Evolutionary conservation across 2,797 vertebrate species (phyloP).

Genomic region (Thunnus albacares): DNA sequence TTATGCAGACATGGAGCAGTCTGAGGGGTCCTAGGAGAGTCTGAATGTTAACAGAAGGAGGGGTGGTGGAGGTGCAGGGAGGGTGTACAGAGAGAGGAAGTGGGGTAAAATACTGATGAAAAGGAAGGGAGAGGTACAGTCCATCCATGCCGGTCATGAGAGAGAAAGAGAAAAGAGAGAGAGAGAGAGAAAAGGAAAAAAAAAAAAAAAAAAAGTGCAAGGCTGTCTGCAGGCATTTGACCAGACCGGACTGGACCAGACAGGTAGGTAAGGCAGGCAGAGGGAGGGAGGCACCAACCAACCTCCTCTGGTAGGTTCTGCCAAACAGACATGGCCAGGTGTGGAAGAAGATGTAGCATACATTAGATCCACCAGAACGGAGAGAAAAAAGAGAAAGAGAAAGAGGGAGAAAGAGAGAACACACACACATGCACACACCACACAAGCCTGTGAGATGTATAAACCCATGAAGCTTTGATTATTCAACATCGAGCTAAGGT

Average conservation of each 20-base stretch:
- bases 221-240: conserved; percentile 84
- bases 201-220: conserved; percentile 63
- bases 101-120: conserved; percentile 57
- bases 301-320: conserved; percentile 90
- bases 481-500: conserved; percentile 42
- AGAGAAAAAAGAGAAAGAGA: conserved; percentile 74
- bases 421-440: conserved; percentile 75
- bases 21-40: conserved; percentile 47
- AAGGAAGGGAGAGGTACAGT: conserved; percentile 62
- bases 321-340: conserved; percentile 85
- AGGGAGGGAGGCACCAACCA: conserved; percentile 86
- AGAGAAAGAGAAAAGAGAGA: conserved; percentile 61
- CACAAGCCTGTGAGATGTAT: conserved; percentile 79
- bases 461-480: conserved; percentile 56
- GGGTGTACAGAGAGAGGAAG: conserved; percentile 59
- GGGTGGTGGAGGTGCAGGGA: conserved; percentile 49
- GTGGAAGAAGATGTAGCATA: conserved; percentile 83
- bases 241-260: conserved; percentile 76
- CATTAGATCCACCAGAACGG: conserved; percentile 84
- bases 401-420: conserved; percentile 63
- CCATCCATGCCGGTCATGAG: conserved; percentile 83
- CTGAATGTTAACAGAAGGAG: conserved; percentile 37
- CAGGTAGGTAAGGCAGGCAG: conserved; percentile 82
- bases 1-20: conserved; percentile 51
- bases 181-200: conserved; percentile 6